Evolutionary conservation across 2,113 vertebrate species (phyloP).

Genomic region (Pycnonotus jocosus): DNA sequence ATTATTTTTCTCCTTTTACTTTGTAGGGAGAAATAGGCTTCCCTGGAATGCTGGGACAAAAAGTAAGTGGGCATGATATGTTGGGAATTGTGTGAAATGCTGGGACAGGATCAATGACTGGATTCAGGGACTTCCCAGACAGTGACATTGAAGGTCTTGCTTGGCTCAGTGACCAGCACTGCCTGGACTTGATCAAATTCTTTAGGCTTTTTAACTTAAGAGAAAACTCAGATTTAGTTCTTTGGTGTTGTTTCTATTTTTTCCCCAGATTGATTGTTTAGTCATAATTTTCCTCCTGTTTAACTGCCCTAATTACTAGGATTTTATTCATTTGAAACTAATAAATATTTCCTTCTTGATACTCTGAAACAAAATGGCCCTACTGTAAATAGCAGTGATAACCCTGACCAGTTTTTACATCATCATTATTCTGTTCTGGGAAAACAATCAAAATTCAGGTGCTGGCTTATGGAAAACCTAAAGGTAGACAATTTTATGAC

Average conservation of each 20-base stretch:
- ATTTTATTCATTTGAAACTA: neutral
- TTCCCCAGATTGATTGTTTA: neutral
- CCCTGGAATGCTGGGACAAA: constrained; percentile 96
- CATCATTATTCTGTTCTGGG: neutral
- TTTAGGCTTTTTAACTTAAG: neutral
- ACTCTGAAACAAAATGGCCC: neutral
- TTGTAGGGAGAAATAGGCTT: constrained; percentile 87
- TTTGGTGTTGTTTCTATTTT: neutral
- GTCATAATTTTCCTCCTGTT: neutral
- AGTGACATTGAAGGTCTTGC: neutral
- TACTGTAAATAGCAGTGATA: neutral
- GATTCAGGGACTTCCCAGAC: neutral
- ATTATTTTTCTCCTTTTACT: constrained; percentile 22
- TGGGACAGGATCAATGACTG: neutral
- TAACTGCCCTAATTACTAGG: neutral
- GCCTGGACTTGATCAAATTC: neutral
- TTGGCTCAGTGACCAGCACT: neutral
- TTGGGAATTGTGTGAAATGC: neutral
- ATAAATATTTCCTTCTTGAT: neutral
- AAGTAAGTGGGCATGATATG: constrained; percentile 71
- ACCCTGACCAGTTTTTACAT: neutral
- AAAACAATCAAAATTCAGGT: neutral
- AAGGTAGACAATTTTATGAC: neutral
- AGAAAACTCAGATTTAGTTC: neutral
- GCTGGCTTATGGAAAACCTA: neutral